Base-by-base conservation (phyloP, 2,888 invertebrate species). In the Agonopterix alstromeriana region DNA sequence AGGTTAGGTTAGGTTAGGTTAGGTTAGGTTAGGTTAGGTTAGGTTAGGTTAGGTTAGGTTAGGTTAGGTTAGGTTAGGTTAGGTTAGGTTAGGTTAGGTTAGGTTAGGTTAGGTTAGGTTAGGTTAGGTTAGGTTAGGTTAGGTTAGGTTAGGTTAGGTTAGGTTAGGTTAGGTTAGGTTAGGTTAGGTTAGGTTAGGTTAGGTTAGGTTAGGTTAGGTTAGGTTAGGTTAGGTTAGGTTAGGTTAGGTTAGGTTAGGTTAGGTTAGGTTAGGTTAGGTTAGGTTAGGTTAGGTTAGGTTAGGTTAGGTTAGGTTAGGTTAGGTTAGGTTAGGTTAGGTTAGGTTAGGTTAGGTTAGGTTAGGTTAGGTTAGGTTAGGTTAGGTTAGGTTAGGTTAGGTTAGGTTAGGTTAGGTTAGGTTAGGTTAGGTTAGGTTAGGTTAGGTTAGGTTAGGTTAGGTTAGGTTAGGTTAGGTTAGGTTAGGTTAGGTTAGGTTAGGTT, bases 121-220 rank as follows among this genome's bases (percentile, higher is more conserved):
- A 54, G 53, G 56, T 52, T 51, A 51, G 52, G 52, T 52, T 53
- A 48, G 48, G 51, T 45, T 51, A 47, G 50, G 50, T 43, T 50
- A 50, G 50, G 50, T 53, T 51, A 49, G 54, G 52, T 56, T 54
- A 51, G 54, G 55, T 55, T 56, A 55, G 56, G 54, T 56, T 55
- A 50, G 53, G 55, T 53, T 55, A 17, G 17, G 17, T 17, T 44
- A 10, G 11, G 11, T 35, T 44, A 48, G 55, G 52, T 55, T 48
- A 55, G 55, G 55, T 55, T 55, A 53, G 53, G 55, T 55, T 55
- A 46, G 41, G 41, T 41, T 35, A 36, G 36, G 17, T 38, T 36
- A 48, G 45, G 45, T 38, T 40, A 27, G 35, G 45, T 36, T 56
- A 54, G 53, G 56, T 52, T 51, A 51, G 52, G 52, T 52, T 53